phyloP scores from a whole-genome alignment of 2,113 vertebrate genomes.

The Pelmatolapia mariae region DNA sequence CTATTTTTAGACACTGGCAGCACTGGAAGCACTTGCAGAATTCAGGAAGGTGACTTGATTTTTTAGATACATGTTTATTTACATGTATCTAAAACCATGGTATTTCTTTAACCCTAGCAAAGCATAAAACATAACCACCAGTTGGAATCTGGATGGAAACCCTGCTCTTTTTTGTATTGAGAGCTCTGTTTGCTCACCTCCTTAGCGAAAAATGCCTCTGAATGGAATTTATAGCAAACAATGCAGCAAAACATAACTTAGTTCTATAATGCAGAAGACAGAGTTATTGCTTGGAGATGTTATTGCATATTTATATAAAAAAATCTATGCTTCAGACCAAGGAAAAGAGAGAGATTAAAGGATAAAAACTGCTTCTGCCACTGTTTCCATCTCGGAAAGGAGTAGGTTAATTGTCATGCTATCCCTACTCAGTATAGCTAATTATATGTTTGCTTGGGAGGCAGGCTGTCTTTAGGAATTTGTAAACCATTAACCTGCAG shows the following conservation, averaged over 20 bases:
- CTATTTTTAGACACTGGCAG: not conserved
- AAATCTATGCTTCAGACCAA: conserved; percentile 40
- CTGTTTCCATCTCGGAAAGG: not conserved
- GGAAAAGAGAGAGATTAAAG: not conserved
- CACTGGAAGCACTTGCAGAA: not conserved
- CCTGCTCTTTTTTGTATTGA: accelerated
- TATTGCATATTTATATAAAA: not conserved
- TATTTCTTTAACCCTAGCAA: not conserved
- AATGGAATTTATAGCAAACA: not conserved
- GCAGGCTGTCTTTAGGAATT: conserved; percentile 43
- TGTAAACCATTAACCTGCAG: conserved; percentile 60
- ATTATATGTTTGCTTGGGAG: conserved; percentile 46
- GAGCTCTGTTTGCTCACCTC: not conserved
- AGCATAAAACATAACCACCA: not conserved
- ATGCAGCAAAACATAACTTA: not conserved
- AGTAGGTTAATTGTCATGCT: conserved; percentile 56
- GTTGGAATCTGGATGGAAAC: not conserved
- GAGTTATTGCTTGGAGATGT: not conserved
- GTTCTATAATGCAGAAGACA: not conserved
- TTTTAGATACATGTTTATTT: not conserved
- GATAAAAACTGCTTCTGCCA: conserved; percentile 13
- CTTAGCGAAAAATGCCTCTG: not conserved
- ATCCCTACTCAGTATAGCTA: conserved; percentile 40
- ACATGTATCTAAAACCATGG: not conserved
- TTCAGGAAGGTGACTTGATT: not conserved